Evolutionary conservation across 92 coral and sea anemone genomes (phyloP), one percentile per base, ranked within the genome.

Genomic region (Porites cylindrica): DNA sequence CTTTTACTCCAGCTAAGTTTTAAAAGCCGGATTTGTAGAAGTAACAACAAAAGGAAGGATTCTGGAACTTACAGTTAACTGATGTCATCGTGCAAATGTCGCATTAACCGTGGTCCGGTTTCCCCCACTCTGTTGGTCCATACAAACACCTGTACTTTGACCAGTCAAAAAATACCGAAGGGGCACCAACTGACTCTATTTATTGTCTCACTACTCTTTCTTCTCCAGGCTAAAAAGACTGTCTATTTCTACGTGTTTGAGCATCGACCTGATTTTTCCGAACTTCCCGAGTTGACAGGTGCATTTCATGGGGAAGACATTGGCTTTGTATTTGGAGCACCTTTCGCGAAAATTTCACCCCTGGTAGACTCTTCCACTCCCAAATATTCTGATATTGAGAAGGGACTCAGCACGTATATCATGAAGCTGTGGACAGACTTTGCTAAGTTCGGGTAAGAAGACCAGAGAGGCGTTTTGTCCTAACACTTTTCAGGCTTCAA

Each of bases 341-440:
- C 91, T 23, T 83, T 88, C 21, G 51, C 4, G 71, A 14, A 14
- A 17, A 7, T 43, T n/a, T 50, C 83, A 1, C 67, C 77, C 0
- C 60, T 70, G 8, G 13, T 80, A 0, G 38, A 20, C 11, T 29
- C 9, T 19, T 61, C 62, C 70, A 17, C 72, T 65, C 65, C 82
- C n/a, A 62, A 26, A 78, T 78, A 18, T 78, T 79, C 81, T n/a
- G 91, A 88, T 38, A 58, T 88, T 16, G 91, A 88, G 61, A 88
- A 54, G 84, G 91, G 88, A 3, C 62, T 88, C 16, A 88, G 88
- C 66, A 7, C 20, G 26, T 82, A 80, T 11, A 10, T 82, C 16
- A 82, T 88, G 88, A 88, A 75, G 43, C 32, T 82, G 70, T 90
- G 91, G 93, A 74, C 87, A 43, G 83, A 90, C 79, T 90, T 90